phyloP scores from a whole-genome alignment of 92 coral and sea anemone species.

The Virgularia gustaviana region DNA sequence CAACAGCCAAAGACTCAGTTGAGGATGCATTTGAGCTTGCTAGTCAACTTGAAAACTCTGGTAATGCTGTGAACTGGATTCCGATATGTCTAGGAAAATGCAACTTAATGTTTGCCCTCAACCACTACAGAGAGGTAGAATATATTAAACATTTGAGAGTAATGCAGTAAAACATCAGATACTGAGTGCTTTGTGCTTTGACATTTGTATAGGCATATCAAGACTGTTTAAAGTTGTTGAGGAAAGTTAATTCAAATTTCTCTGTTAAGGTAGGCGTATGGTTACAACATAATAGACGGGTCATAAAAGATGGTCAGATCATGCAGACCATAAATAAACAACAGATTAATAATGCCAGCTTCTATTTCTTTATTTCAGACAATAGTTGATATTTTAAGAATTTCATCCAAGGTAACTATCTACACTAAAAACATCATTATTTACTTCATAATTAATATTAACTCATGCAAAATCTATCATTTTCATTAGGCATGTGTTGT shows the following conservation, averaged over 20 bases:
- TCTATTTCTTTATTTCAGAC: slow-evolving; percentile 49
- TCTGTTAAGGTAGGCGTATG: slow-evolving; percentile 59
- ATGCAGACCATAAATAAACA: no score
- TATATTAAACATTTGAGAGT: neutral
- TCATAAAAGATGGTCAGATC: neutral
- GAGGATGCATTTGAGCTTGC: slow-evolving; percentile 76
- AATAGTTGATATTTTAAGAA: slow-evolving; percentile 83
- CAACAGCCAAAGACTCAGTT: slow-evolving; percentile 74
- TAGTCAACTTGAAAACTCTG: slow-evolving; percentile 62
- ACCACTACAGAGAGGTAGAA: slow-evolving; percentile 88
- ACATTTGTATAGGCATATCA: slow-evolving; percentile 76
- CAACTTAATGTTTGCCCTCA: slow-evolving; percentile 83
- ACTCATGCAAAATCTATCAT: neutral
- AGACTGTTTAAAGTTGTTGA: slow-evolving; percentile 58
- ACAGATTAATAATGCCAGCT: neutral
- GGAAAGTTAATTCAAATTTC: slow-evolving; percentile 60
- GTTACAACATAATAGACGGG: neutral
- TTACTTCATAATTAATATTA: neutral
- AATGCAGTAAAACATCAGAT: neutral
- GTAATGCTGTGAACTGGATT: slow-evolving; percentile 56
- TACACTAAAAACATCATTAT: neutral
- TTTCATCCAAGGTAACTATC: slow-evolving; percentile 76
- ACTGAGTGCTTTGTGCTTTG: neutral
- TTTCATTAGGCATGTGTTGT: slow-evolving; percentile 87
- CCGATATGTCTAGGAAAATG: slow-evolving; percentile 78